Conservation (phyloP, 2,888 invertebrate species). For the Oegoconia quadripuncta region DNA sequence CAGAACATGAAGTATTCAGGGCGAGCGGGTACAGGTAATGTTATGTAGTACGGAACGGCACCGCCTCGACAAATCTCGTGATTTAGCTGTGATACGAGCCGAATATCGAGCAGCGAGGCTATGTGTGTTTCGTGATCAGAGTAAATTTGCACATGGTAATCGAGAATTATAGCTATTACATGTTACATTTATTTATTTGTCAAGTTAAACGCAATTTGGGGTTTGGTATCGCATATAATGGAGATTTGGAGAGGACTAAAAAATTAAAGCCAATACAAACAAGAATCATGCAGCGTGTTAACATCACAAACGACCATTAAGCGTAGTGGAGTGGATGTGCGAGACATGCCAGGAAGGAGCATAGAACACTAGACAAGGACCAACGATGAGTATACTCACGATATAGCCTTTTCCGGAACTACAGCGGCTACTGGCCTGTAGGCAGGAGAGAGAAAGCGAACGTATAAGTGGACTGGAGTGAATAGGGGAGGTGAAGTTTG, state of each 20-base stretch:
- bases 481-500: slow-evolving; percentile 56
- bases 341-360: slow-evolving; percentile 40
- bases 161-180: slow-evolving; percentile 64
- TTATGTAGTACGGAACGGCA: slow-evolving; percentile 68
- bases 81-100: slow-evolving; percentile 74
- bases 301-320: slow-evolving; percentile 20
- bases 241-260: background rate
- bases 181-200: slow-evolving; percentile 29
- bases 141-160: slow-evolving; percentile 71
- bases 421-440: slow-evolving; percentile 93
- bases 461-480: slow-evolving; percentile 73
- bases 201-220: slow-evolving; percentile 12
- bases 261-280: slow-evolving; percentile 1
- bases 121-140: slow-evolving; percentile 71
- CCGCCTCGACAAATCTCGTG: slow-evolving; percentile 76
- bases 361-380: slow-evolving; percentile 51
- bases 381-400: slow-evolving; percentile 86
- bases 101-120: slow-evolving; percentile 66
- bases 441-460: slow-evolving; percentile 79
- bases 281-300: slow-evolving; percentile 14
- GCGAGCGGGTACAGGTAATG: slow-evolving; percentile 64
- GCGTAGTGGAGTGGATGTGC: slow-evolving; percentile 34
- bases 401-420: slow-evolving; percentile 96
- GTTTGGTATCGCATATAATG: background rate
- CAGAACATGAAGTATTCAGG: slow-evolving; percentile 76